phyloP scores from a whole-genome alignment of 1,140 invertebrate genomes.

The Ctenoplectra terminalis region DNA sequence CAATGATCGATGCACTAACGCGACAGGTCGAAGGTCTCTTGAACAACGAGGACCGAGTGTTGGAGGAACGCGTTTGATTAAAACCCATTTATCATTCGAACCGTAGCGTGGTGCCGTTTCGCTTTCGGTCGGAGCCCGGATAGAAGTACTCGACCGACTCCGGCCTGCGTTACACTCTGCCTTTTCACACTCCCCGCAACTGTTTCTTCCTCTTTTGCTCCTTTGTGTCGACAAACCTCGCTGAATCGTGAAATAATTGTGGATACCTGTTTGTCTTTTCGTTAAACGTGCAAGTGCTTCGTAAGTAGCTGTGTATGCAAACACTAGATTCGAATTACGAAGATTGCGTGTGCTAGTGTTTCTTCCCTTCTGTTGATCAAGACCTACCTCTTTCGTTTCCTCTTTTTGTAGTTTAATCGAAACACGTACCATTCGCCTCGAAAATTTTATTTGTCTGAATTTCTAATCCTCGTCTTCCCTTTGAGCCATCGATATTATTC shows the following conservation, averaged over 20 bases:
- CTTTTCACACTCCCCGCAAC: not conserved
- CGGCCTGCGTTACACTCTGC: not conserved
- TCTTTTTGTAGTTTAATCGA: too few species aligned
- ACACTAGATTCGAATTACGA: too few species aligned
- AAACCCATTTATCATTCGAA: conserved; percentile 65
- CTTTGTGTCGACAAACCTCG: not conserved
- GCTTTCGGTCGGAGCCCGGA: conserved; percentile 6
- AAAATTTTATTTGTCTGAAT: too few species aligned
- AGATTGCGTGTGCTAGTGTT: too few species aligned
- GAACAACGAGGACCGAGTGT: not conserved
- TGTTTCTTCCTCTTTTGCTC: not conserved
- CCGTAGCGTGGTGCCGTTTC: conserved; percentile 18
- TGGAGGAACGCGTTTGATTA: conserved; percentile 64
- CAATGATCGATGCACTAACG: conserved; percentile 36
- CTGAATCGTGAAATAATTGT: conserved; percentile 17
- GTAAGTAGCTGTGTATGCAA: too few species aligned
- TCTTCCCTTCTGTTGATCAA: too few species aligned
- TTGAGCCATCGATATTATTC: too few species aligned
- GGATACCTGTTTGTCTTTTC: not conserved
- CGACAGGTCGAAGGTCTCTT: conserved; percentile 17
- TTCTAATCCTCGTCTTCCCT: too few species aligned
- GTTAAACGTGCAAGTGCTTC: too few species aligned
- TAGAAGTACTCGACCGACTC: conserved; percentile 2
- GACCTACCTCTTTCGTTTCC: too few species aligned
- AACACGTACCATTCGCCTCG: too few species aligned